Conservation (phyloP, 2,113 vertebrate species). For the Syrrhaptes paradoxus region DNA sequence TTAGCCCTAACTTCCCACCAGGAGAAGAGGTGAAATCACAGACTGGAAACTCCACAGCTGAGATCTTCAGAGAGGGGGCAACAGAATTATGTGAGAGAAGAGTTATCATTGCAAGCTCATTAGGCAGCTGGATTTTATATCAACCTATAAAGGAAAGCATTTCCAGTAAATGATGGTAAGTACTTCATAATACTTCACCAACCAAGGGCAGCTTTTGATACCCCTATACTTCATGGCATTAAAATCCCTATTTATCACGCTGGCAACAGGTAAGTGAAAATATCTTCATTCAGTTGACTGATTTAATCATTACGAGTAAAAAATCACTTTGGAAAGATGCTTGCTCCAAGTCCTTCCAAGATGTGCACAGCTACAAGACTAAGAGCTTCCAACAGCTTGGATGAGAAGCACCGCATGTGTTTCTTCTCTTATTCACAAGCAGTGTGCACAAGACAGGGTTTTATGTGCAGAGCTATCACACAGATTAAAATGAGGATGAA, state of each 20-base stretch:
- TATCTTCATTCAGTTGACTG: slow-evolving; percentile 6
- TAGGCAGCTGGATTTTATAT: not conserved
- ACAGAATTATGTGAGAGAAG: not conserved
- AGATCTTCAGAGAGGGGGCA: not conserved
- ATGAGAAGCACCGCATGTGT: not conserved
- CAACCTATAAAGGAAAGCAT: not conserved
- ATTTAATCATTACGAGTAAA: slow-evolving; percentile 30
- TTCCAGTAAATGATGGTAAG: not conserved
- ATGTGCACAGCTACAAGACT: not conserved
- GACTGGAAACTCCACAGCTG: not conserved
- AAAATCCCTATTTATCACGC: not conserved
- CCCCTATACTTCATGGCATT: not conserved
- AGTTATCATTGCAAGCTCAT: not conserved
- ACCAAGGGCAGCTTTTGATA: not conserved
- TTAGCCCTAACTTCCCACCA: not conserved
- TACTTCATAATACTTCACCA: not conserved
- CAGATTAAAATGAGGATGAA: not conserved
- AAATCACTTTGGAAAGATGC: slow-evolving; percentile 7
- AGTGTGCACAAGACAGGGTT: not conserved
- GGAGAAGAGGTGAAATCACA: not conserved
- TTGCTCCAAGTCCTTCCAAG: not conserved
- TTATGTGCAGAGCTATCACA: not conserved
- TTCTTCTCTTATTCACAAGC: not conserved
- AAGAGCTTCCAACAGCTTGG: not conserved
- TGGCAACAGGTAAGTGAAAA: not conserved